These are phyloP conservation scores for Elysia chlorotica DNA, from an alignment of 1,140 invertebrate species.

Conservation along the genomic window DNA sequence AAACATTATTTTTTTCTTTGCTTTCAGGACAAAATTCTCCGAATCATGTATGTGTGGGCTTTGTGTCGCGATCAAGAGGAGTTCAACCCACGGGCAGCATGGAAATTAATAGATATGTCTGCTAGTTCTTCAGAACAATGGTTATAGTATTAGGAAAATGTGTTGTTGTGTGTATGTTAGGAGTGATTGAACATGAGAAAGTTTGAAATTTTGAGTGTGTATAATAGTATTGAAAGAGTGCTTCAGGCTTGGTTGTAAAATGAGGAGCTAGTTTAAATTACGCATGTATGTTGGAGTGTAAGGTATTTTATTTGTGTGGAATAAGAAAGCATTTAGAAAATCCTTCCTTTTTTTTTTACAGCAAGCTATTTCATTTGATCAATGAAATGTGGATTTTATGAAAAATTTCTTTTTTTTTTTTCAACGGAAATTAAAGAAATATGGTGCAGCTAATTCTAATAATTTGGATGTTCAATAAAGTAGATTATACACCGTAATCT, in stretches of 20 bases:
- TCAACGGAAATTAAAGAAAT: too few species aligned
- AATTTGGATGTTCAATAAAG: too few species aligned
- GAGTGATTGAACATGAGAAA: not conserved
- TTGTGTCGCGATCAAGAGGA: conserved; percentile 93
- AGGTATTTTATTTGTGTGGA: too few species aligned
- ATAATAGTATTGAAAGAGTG: not conserved
- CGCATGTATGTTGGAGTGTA: too few species aligned
- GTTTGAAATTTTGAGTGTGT: not conserved
- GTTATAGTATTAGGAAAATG: conserved; percentile 66
- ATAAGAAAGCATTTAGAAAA: not conserved
- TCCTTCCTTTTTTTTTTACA: not conserved
- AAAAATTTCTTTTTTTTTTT: not conserved
- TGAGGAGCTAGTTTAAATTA: too few species aligned
- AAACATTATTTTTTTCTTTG: too few species aligned
- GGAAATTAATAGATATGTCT: conserved; percentile 92
- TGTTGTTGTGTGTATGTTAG: not conserved
- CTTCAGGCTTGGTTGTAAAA: too few species aligned
- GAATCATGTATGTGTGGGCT: conserved; percentile 96
- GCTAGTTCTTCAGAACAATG: conserved; percentile 88
- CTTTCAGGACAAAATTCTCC: conserved; percentile 83
- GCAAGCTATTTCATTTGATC: not conserved
- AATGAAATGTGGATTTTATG: not conserved
- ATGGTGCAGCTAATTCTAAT: too few species aligned
- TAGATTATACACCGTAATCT: too few species aligned
- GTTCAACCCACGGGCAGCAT: conserved; percentile 92